Percentiles rank a stretch among this genome's conserved stretches.
phyloP scores from a whole-genome alignment of 2,888 invertebrate species.

The Papilio gigon region DNA sequence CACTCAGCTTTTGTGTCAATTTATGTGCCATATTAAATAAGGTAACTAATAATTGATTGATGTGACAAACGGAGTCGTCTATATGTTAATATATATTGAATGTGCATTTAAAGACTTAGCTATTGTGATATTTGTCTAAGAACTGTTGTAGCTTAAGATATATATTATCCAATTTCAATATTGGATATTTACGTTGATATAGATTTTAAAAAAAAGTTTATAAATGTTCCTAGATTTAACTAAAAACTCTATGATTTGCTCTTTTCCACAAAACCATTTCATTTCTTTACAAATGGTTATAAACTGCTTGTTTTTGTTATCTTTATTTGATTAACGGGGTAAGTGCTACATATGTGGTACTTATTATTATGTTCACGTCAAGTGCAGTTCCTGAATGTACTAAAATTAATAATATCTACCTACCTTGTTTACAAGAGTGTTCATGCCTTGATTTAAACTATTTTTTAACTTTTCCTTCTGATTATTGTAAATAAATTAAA shows the following conservation, averaged over 20 bases:
- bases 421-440: background rate
- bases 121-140: background rate
- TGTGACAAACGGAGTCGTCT: background rate
- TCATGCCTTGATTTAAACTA: conserved; percentile 26
- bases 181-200: background rate
- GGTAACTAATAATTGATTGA: background rate
- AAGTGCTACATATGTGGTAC: background rate
- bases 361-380: background rate
- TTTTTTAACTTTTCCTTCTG: conserved; percentile 24
- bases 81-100: background rate
- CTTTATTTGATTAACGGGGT: conserved; percentile 1
- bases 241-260: background rate
- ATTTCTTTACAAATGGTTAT: background rate
- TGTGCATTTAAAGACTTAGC: conserved; percentile 2
- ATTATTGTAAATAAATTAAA: background rate
- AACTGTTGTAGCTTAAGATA: background rate
- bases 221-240: background rate
- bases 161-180: background rate
- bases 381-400: background rate
- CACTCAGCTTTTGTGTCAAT: background rate
- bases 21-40: conserved; percentile 2
- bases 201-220: background rate
- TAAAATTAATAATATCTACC: background rate
- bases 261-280: background rate
- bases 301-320: background rate